These are phyloP conservation scores for Dasyornis broadbenti DNA, from an alignment of 2,113 vertebrate genomes.

Conservation along the genomic window DNA sequence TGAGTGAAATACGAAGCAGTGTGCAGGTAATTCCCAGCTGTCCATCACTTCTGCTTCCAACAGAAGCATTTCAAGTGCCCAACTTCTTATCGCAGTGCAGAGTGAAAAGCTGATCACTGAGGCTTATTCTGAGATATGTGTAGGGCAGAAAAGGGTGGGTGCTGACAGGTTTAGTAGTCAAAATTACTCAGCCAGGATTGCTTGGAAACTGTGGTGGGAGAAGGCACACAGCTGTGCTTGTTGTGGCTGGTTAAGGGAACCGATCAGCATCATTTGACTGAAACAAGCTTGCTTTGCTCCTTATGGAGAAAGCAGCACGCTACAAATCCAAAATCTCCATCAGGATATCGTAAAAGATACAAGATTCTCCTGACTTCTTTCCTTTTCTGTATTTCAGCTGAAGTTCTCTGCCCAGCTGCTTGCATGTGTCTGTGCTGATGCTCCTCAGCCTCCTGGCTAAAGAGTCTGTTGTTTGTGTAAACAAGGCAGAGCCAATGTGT, in stretches of 20 bases:
- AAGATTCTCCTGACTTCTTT: neutral
- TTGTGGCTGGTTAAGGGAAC: neutral
- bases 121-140: neutral
- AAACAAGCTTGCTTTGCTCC: neutral
- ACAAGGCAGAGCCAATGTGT: accelerated
- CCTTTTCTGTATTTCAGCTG: neutral
- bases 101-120: neutral
- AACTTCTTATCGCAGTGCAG: neutral
- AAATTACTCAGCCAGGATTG: neutral
- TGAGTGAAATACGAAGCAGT: neutral
- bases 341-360: neutral
- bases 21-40: neutral
- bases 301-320: neutral
- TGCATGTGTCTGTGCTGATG: accelerated
- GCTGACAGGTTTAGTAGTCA: neutral
- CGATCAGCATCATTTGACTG: neutral
- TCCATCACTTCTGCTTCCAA: neutral
- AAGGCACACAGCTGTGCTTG: neutral
- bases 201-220: neutral
- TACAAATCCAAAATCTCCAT: neutral
- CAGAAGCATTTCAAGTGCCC: neutral
- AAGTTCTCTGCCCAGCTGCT: neutral
- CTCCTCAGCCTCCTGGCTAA: neutral
- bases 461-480: neutral
- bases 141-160: neutral